These are phyloP conservation scores for Callyntrura sp. DNA, from an alignment of 2,888 invertebrate species.

Conservation along the genomic window DNA sequence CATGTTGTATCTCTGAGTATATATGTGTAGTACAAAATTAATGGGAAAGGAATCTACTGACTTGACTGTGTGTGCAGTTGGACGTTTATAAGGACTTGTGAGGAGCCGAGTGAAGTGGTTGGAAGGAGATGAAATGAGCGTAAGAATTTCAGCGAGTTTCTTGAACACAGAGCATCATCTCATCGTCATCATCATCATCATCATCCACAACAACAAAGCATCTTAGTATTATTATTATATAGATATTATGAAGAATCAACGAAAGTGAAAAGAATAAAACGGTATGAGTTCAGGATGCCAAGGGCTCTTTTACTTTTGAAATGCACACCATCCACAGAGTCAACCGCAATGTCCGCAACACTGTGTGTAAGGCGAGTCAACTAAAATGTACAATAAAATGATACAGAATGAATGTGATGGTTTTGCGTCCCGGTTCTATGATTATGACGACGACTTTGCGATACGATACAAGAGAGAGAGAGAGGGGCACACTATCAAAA, in stretches of 20 bases:
- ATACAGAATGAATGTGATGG: conserved; percentile 56
- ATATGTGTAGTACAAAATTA: conserved; percentile 15
- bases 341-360: background rate
- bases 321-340: conserved; percentile 8
- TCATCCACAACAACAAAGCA: conserved; percentile 46
- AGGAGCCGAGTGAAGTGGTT: conserved; percentile 43
- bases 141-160: conserved; percentile 52
- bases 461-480: background rate
- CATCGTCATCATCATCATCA: conserved; percentile 28
- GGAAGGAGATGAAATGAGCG: conserved; percentile 45
- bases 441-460: conserved; percentile 2
- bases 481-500: conserved; percentile 48
- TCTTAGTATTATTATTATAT: conserved; percentile 20
- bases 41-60: conserved; percentile 24
- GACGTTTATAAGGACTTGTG: conserved; percentile 40
- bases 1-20: conserved; percentile 4
- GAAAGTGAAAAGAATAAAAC: conserved; percentile 47
- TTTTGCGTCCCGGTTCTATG: background rate
- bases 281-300: conserved; percentile 48
- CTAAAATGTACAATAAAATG: conserved; percentile 45
- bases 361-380: conserved; percentile 9
- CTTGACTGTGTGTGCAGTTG: conserved; percentile 19
- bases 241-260: conserved; percentile 8
- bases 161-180: conserved; percentile 41
- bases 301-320: conserved; percentile 55